phyloP scores from a whole-genome alignment of 2,797 vertebrate species.

The Tokudaia muenninki region DNA sequence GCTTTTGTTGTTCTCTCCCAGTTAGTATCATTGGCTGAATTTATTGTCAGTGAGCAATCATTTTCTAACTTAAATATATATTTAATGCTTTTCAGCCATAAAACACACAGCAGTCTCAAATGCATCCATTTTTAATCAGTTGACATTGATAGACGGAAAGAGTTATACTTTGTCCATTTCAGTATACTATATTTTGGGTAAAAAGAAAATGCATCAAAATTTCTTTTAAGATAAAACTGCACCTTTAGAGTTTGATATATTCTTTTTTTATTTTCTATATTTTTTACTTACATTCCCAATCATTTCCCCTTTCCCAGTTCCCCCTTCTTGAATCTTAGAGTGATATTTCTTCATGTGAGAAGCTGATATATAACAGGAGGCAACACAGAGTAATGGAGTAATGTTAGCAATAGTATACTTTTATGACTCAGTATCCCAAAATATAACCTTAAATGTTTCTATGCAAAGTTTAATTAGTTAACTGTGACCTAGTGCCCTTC shows the following conservation, averaged over 20 bases:
- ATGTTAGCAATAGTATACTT: slow-evolving; percentile 77
- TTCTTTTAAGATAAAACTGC: slow-evolving; percentile 69
- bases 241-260: slow-evolving; percentile 47
- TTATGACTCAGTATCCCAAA: slow-evolving; percentile 67
- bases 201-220: slow-evolving; percentile 77
- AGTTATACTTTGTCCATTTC: slow-evolving; percentile 76
- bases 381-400: slow-evolving; percentile 73
- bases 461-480: slow-evolving; percentile 68
- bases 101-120: slow-evolving; percentile 77
- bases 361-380: slow-evolving; percentile 64
- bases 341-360: slow-evolving; percentile 75
- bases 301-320: no score
- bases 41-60: slow-evolving; percentile 84
- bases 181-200: slow-evolving; percentile 71
- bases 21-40: slow-evolving; percentile 79
- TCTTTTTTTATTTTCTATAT: slow-evolving; percentile 32
- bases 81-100: slow-evolving; percentile 76
- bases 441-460: slow-evolving; percentile 73
- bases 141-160: slow-evolving; percentile 72
- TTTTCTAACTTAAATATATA: slow-evolving; percentile 80
- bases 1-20: slow-evolving; percentile 81
- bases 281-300: no score
- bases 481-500: slow-evolving; percentile 46
- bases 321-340: background rate
- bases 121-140: slow-evolving; percentile 79